phyloP scores from a whole-genome alignment of 2,888 invertebrate genomes.

The Alloscopus bannaensis region DNA sequence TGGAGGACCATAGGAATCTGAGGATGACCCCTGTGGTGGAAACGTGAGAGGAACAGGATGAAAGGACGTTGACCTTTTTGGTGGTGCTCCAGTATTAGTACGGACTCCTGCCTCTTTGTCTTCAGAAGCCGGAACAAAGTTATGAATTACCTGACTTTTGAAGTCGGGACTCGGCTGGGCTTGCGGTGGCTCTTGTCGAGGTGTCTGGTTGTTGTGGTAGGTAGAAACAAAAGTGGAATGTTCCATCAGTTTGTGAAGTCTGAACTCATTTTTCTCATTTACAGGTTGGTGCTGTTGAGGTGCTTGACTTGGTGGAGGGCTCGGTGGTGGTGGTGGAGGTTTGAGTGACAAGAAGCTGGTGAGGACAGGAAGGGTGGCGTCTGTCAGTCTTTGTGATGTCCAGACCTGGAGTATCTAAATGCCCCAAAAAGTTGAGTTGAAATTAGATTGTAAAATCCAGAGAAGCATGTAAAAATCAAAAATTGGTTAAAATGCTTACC shows the following conservation, averaged over 20 bases:
- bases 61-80: neutral
- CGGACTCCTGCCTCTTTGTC: conserved; percentile 17
- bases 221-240: conserved; percentile 17
- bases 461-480: neutral
- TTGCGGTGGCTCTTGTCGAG: neutral
- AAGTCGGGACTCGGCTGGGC: neutral
- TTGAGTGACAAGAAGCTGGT: conserved; percentile 1
- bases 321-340: conserved; percentile 20
- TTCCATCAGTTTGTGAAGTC: conserved; percentile 21
- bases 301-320: too few relatives aligned
- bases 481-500: conserved; percentile 28
- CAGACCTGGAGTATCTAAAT: conserved; percentile 50
- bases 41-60: conserved; percentile 53
- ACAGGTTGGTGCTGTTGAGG: neutral
- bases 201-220: neutral
- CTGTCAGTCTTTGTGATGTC: conserved; percentile 8
- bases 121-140: neutral
- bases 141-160: neutral
- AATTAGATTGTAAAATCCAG: too few relatives aligned
- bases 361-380: conserved; percentile 39
- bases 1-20: conserved; percentile 32
- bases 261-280: too few relatives aligned
- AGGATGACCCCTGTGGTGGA: conserved; percentile 18
- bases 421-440: conserved; percentile 50
- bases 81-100: conserved; percentile 23